Conservation (phyloP, 2,888 invertebrate genomes). For the Oscheius sp. region DNA sequence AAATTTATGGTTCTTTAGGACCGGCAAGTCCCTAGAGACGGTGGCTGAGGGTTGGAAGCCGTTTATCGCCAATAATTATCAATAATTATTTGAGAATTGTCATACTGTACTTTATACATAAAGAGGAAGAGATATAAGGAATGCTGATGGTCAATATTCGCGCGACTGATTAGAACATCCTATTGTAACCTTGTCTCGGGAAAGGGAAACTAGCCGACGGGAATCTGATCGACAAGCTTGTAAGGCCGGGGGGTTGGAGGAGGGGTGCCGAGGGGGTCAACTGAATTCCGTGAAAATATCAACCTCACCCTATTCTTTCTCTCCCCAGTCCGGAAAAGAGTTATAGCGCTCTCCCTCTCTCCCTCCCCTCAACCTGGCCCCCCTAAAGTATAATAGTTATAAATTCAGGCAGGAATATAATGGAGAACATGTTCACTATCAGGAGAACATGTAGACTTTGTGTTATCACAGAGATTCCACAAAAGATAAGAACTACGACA, state of each 20-base stretch:
- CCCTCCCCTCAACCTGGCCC: too few relatives aligned
- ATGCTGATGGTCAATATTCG: neutral
- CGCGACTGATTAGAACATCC: conserved; percentile 26
- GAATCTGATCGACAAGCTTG: conserved; percentile 1
- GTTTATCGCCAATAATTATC: too few relatives aligned
- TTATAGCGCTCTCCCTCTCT: too few relatives aligned
- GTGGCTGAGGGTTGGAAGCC: too few relatives aligned
- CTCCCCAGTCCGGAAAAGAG: too few relatives aligned
- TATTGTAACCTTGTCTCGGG: conserved; percentile 5
- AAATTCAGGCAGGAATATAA: neutral
- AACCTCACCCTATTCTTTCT: too few relatives aligned
- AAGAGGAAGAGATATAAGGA: neutral
- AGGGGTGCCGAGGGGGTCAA: too few relatives aligned
- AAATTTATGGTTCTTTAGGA: conserved; percentile 1
- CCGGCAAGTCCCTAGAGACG: too few relatives aligned
- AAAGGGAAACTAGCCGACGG: conserved; percentile 20
- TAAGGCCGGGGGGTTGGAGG: neutral
- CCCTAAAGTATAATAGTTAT: neutral
- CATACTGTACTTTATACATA: neutral
- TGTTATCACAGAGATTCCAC: conserved; percentile 8
- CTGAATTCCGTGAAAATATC: too few relatives aligned
- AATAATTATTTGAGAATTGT: neutral
- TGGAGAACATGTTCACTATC: too few relatives aligned
- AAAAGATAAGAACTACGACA: conserved; percentile 8
- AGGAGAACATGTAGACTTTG: too few relatives aligned